Percentiles rank a stretch among this genome's conserved stretches.
These are phyloP conservation scores for Tethea ocularis DNA, from an alignment of 2,888 invertebrate genomes.

Conservation along the genomic window DNA sequence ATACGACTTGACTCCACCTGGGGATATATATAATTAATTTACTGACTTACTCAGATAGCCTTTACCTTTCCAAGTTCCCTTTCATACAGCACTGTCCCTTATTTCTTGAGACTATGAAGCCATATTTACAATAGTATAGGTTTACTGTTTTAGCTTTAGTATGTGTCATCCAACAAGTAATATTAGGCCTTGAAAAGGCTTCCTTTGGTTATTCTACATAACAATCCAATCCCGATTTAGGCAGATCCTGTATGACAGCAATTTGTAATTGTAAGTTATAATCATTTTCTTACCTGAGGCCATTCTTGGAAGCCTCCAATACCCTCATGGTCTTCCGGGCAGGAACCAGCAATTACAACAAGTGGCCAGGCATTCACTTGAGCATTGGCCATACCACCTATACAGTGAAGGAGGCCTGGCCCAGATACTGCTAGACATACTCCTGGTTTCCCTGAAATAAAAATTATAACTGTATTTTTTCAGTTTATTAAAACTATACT, in stretches of 20 bases:
- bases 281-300: constrained; percentile 86
- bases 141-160: no score
- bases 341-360: constrained; percentile 95
- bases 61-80: no score
- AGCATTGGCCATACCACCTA: constrained; percentile 98
- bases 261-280: background rate
- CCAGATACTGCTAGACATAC: constrained; percentile 97
- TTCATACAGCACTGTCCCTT: no score
- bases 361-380: constrained; percentile 98
- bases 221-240: no score
- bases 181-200: no score
- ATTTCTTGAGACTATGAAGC: no score
- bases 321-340: constrained; percentile 95
- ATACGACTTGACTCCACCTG: constrained; percentile 92
- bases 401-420: constrained; percentile 95
- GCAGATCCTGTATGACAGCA: no score
- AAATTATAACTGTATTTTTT: background rate
- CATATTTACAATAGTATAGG: no score
- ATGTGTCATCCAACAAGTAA: no score
- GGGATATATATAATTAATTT: background rate
- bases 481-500: no score
- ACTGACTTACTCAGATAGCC: background rate
- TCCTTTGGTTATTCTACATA: no score
- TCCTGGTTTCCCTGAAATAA: constrained; percentile 87
- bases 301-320: constrained; percentile 99